Evolutionary conservation across 2,113 vertebrate genomes (phyloP).

Genomic region (Clarias magur): DNA sequence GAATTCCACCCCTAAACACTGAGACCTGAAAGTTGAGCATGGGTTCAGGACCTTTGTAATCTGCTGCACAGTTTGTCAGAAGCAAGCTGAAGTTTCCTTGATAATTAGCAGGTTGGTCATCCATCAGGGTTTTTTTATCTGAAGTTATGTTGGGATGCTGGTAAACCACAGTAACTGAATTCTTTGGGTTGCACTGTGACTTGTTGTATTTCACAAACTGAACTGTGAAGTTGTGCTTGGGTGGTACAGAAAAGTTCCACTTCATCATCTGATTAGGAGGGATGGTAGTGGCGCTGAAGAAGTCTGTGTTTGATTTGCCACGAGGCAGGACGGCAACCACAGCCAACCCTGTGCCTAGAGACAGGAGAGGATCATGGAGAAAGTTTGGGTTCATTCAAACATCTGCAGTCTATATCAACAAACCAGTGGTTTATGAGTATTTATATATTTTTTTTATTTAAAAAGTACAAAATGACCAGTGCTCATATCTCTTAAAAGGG

Average conservation of each 20-base stretch:
- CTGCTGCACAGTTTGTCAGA: slow-evolving; percentile 79
- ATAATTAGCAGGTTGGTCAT: slow-evolving; percentile 77
- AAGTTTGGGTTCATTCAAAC: not conserved
- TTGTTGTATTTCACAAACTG: slow-evolving; percentile 69
- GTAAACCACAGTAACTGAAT: slow-evolving; percentile 77
- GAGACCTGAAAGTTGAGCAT: slow-evolving; percentile 76
- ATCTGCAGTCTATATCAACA: not conserved
- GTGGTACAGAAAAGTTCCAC: slow-evolving; percentile 82
- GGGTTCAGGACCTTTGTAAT: slow-evolving; percentile 57
- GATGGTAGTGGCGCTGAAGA: slow-evolving; percentile 77
- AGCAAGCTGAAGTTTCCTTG: slow-evolving; percentile 83
- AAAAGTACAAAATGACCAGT: not conserved
- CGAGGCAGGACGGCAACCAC: slow-evolving; percentile 77
- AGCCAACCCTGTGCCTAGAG: slow-evolving; percentile 68
- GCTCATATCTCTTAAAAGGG: not conserved
- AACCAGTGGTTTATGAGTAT: not conserved
- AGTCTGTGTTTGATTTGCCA: slow-evolving; percentile 68
- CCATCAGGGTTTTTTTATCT: slow-evolving; percentile 64
- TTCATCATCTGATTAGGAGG: slow-evolving; percentile 78
- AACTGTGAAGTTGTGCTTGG: slow-evolving; percentile 80
- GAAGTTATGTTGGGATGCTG: slow-evolving; percentile 59
- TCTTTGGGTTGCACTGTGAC: slow-evolving; percentile 76
- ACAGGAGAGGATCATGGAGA: not conserved
- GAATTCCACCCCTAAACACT: slow-evolving; percentile 68
- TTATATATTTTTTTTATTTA: not conserved